A percentile compares a stretch with the other conserved stretches of the same genome.
phyloP scores from a whole-genome alignment of 2,888 invertebrate genomes.

The Nemurella pictetii region DNA sequence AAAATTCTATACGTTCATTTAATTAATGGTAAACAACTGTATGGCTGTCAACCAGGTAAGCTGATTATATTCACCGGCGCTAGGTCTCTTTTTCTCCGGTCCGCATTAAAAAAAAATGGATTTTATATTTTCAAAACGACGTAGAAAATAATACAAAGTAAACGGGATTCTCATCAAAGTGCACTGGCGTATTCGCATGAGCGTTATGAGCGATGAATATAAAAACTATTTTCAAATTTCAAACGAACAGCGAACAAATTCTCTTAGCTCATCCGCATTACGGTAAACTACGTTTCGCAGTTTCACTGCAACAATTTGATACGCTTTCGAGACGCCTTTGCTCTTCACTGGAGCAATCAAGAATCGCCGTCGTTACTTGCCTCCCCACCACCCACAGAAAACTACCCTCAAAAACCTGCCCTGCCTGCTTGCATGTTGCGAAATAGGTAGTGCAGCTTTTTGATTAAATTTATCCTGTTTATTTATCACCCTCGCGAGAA shows the following conservation, averaged over 20 bases:
- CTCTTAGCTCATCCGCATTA: not conserved
- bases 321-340: not conserved
- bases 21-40: no score
- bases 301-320: not conserved
- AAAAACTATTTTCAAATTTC: no score
- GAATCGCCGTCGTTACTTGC: not conserved
- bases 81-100: no score
- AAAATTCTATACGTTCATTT: no score
- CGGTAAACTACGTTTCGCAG: not conserved
- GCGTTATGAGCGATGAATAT: no score
- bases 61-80: no score
- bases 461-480: not conserved
- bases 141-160: no score
- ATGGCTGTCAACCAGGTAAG: no score
- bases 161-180: no score
- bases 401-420: not conserved
- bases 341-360: not conserved
- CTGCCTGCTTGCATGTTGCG: not conserved
- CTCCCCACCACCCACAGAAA: not conserved
- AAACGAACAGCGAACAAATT: not conserved
- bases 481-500: not conserved
- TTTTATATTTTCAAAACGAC: no score
- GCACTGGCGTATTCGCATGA: no score
- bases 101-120: no score
- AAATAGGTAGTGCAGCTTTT: not conserved